Percentiles rank a stretch among this genome's conserved stretches.
Evolutionary conservation across 2,888 invertebrate genomes (phyloP).

Genomic region (Macrosiphum euphorbiae): DNA sequence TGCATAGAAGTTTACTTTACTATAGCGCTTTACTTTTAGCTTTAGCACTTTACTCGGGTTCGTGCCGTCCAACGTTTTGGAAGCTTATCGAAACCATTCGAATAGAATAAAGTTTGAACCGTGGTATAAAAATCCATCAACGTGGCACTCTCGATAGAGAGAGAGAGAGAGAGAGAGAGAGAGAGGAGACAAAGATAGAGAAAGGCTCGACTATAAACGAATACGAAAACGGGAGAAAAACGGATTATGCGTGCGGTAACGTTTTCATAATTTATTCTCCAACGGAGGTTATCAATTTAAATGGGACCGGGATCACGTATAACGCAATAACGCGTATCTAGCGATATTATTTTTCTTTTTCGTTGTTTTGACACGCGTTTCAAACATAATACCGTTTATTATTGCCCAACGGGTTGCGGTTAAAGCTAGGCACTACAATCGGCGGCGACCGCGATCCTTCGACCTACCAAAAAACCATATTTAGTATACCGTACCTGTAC

Average conservation of each 20-base stretch:
- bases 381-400: background rate
- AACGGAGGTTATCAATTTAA: background rate
- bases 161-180: background rate
- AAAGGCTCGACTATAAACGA: background rate
- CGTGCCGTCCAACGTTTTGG: background rate
- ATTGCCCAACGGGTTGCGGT: background rate
- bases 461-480: background rate
- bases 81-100: background rate
- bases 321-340: background rate
- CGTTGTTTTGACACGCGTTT: background rate
- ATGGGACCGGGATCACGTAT: background rate
- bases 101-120: slow-evolving; percentile 13
- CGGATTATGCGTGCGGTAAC: slow-evolving; percentile 7
- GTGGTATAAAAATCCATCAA: background rate
- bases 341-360: background rate
- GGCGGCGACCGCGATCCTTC: background rate
- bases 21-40: slow-evolving; percentile 9
- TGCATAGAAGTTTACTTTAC: background rate
- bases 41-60: slow-evolving; percentile 2
- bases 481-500: too few relatives aligned
- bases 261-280: background rate
- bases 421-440: background rate
- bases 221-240: background rate
- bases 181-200: background rate
- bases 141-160: background rate